These are phyloP conservation scores for Rotaria macrura DNA, from an alignment of 2,888 invertebrate genomes.

Conservation along the genomic window DNA sequence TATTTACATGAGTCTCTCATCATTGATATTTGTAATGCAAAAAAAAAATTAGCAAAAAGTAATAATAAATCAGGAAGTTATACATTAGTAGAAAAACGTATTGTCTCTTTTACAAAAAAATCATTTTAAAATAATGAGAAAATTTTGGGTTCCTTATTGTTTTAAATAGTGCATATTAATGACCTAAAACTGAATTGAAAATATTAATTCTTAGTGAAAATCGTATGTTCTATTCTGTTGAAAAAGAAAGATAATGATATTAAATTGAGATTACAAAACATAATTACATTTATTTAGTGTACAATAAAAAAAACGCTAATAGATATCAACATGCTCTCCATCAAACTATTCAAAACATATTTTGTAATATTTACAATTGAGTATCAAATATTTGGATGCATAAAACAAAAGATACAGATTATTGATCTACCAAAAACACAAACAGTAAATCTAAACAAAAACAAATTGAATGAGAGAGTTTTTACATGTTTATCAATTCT, in stretches of 20 bases:
- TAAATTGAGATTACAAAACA: not conserved
- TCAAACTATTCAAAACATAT: not conserved
- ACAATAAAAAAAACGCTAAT: not conserved
- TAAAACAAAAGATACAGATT: not conserved
- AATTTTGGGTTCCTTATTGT: not conserved
- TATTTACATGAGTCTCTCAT: too few relatives aligned
- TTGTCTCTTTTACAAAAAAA: too few relatives aligned
- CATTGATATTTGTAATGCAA: too few relatives aligned
- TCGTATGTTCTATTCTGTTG: not conserved
- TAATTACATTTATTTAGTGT: not conserved
- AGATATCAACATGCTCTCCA: not conserved
- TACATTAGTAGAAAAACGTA: too few relatives aligned
- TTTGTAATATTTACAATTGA: not conserved
- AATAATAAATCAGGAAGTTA: too few relatives aligned
- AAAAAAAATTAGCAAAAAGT: too few relatives aligned
- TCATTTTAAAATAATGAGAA: too few relatives aligned
- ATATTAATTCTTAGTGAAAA: not conserved
- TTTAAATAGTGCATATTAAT: not conserved
- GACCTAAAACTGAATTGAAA: not conserved
- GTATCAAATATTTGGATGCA: not conserved
- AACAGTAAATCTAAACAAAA: not conserved
- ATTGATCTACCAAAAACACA: too few relatives aligned
- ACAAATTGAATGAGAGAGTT: not conserved
- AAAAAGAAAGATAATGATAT: not conserved
- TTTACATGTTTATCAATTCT: not conserved